Conservation (phyloP, 1,140 invertebrate genomes). For the Conopomorpha cramerella region DNA sequence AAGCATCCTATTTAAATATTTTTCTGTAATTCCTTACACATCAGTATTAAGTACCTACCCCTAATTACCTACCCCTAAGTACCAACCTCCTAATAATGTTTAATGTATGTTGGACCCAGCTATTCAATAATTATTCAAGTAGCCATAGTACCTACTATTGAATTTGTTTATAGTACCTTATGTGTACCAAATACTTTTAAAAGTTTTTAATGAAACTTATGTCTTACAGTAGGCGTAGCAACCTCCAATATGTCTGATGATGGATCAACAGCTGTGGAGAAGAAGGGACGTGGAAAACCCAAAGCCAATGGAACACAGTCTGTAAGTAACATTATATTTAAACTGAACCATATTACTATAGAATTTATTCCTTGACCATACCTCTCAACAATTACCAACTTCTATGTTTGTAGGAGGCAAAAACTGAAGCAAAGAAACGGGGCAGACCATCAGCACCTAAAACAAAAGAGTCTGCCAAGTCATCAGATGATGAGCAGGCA, state of each 20-base stretch:
- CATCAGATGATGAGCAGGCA: conserved; percentile 56
- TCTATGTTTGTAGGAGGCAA: conserved; percentile 35
- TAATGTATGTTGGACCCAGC: background rate
- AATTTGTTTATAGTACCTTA: background rate
- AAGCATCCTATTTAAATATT: too few relatives aligned
- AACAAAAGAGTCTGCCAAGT: conserved; percentile 53
- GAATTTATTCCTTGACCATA: background rate
- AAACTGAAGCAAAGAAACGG: conserved; percentile 51
- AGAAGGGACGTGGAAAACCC: conserved; percentile 57
- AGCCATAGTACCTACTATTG: background rate
- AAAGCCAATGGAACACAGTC: conserved; percentile 57
- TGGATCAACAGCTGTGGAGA: conserved; percentile 54
- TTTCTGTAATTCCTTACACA: too few relatives aligned
- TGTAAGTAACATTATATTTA: too few relatives aligned
- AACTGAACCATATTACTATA: too few relatives aligned
- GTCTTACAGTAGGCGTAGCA: too few relatives aligned
- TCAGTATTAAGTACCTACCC: too few relatives aligned
- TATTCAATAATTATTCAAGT: background rate
- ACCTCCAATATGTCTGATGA: conserved; percentile 59
- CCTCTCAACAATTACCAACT: too few relatives aligned
- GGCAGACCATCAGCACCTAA: conserved; percentile 44
- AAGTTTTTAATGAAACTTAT: conserved; percentile 11
- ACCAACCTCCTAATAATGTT: background rate
- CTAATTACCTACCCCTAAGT: too few relatives aligned
- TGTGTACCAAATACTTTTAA: conserved; percentile 6